Conservation (phyloP, 2,888 invertebrate species). For the Metacarcinus magister region DNA sequence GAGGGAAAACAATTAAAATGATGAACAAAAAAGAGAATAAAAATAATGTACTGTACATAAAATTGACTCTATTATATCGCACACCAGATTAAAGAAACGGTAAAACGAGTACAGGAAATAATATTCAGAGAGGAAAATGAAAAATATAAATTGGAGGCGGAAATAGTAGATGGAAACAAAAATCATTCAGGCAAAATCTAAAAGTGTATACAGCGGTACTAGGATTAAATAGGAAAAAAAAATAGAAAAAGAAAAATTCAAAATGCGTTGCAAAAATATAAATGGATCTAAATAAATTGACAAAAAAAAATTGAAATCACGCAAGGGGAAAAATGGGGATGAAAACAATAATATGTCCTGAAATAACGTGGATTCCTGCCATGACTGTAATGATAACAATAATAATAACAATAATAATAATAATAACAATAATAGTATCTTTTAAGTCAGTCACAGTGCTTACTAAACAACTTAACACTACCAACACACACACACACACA, state of each 20-base stretch:
- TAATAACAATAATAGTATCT: no score
- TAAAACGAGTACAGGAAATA: not conserved
- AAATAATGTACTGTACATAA: no score
- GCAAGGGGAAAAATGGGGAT: not conserved
- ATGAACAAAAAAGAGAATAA: not conserved
- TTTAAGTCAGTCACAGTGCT: no score
- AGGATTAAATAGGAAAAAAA: no score
- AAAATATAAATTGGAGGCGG: not conserved
- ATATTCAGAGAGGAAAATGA: not conserved
- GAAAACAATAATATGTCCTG: no score
- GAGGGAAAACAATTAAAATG: not conserved
- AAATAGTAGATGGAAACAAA: constrained; percentile 10
- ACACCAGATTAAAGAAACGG: not conserved
- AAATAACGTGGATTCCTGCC: no score
- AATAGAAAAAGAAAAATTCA: not conserved
- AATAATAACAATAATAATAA: no score
- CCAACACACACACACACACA: no score
- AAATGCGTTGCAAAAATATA: not conserved
- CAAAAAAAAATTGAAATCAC: not conserved
- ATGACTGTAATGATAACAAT: no score
- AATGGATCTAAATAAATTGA: not conserved
- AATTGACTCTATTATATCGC: not conserved
- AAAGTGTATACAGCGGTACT: not conserved
- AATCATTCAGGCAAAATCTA: not conserved
- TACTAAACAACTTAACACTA: not conserved